Evolutionary conservation across 2,113 vertebrate species (phyloP).

Genomic region (Harpagus bidentatus): DNA sequence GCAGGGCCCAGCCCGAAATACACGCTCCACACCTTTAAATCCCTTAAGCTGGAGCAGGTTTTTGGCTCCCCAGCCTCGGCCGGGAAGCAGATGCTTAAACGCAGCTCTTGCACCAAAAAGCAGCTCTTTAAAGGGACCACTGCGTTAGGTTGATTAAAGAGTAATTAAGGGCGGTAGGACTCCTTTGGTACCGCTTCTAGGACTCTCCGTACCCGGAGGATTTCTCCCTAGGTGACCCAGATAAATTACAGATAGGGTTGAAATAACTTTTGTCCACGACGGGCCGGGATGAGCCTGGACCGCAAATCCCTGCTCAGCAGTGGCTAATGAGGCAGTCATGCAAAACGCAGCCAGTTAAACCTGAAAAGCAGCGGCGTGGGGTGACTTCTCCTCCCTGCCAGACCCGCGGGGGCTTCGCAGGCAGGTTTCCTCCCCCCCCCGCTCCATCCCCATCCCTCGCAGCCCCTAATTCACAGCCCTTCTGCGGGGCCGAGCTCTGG

Average conservation of each 20-base stretch:
- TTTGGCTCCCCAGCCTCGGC: not conserved
- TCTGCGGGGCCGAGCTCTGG: not conserved
- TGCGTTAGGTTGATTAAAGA: not conserved
- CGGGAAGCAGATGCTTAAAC: not conserved
- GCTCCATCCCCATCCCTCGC: too few species aligned
- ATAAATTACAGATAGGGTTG: slow-evolving; percentile 52
- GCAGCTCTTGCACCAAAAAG: not conserved
- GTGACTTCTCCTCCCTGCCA: not conserved
- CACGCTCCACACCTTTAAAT: not conserved
- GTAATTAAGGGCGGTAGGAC: not conserved
- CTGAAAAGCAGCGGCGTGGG: not conserved
- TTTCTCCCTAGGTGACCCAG: slow-evolving; percentile 35
- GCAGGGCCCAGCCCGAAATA: not conserved
- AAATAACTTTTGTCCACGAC: not conserved
- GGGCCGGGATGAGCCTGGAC: not conserved
- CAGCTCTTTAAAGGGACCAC: not conserved
- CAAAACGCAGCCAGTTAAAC: not conserved
- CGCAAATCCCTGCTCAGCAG: not conserved
- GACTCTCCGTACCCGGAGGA: not conserved
- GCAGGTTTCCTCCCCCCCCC: not conserved
- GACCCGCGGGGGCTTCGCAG: not conserved
- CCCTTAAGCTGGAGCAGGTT: not conserved
- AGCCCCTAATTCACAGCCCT: not conserved
- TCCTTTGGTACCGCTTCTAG: not conserved
- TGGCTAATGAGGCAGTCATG: slow-evolving; percentile 40